Evolutionary conservation across 2,797 vertebrate genomes (phyloP).

Genomic region (Falco columbarius): DNA sequence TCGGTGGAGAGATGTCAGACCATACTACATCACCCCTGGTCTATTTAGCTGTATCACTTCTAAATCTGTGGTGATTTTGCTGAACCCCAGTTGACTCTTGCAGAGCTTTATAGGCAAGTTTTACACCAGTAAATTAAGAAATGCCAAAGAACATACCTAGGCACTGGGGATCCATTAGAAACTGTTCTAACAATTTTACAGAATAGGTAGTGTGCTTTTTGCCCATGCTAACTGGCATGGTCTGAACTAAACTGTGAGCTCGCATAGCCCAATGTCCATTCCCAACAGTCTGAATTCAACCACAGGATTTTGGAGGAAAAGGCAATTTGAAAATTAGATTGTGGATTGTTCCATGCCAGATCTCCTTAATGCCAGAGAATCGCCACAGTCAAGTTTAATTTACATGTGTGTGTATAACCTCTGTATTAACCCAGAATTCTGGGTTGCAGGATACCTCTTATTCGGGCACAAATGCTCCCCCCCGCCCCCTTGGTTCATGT

Average conservation of each 20-base stretch:
- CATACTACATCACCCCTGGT: neutral
- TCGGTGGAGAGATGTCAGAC: neutral
- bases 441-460: neutral
- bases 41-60: neutral
- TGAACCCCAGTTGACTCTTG: neutral
- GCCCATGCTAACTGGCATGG: neutral
- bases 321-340: neutral
- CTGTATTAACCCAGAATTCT: neutral
- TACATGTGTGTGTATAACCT: neutral
- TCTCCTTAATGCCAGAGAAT: neutral
- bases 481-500: neutral
- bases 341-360: neutral
- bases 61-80: neutral
- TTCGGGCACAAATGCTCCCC: neutral
- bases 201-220: neutral
- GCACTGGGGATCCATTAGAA: neutral
- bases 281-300: neutral
- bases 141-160: neutral
- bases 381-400: neutral
- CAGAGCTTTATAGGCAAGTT: neutral
- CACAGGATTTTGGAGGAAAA: neutral
- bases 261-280: neutral
- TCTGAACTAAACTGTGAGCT: neutral
- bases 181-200: neutral
- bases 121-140: neutral